Evolutionary conservation across 2,888 invertebrate genomes (phyloP), one percentile per base, ranked within the genome.

Genomic region (Apodemia mormo): DNA sequence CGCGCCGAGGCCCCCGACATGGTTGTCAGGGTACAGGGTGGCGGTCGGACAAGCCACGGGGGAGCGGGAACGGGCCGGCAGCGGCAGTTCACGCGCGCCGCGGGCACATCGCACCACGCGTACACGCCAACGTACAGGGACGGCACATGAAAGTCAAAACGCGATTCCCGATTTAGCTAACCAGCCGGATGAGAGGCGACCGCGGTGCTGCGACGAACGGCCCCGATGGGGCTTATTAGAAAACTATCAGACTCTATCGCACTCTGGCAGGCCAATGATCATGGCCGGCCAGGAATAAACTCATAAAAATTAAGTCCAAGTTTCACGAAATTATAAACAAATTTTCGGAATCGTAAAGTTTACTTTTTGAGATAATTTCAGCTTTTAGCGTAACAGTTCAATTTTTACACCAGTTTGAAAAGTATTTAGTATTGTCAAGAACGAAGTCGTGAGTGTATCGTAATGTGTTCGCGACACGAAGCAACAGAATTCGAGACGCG

Each of bases 11-110:
- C 90, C 92, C 92, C 93, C 95, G 94, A 94, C 94, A 93, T 93
- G 92, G 96, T 96, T 96, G 95, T 96, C 96, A 92, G 94, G 93
- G 96, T 96, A 96, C 95, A 96, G 96, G 95, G 96, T 96, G 95
- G 96, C 96, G 95, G 96, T 94, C 93, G 95, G 96, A 95, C 96
- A 95, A 94, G 95, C 96, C 96, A 96, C 96, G 95, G 96, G 95
- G 95, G 90, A 90, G 86, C 88, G 85, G 87, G 87, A 86, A 81
- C 80, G 84, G 85, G 85, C 85, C 85, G 88, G 43, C 49, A 49
- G 49, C 49, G 49, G 88, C 85, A 85, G 89, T 90, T 89, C 89
- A 91, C 89, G 90, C 90, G 90, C 89, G 92, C 79, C 87, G 91
- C 91, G 91, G 90, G 91, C 91, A 91, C 92, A 92, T 92, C 84